Evolutionary conservation across 2,113 vertebrate genomes (phyloP).

Genomic region (Cynopterus brachyotis): DNA sequence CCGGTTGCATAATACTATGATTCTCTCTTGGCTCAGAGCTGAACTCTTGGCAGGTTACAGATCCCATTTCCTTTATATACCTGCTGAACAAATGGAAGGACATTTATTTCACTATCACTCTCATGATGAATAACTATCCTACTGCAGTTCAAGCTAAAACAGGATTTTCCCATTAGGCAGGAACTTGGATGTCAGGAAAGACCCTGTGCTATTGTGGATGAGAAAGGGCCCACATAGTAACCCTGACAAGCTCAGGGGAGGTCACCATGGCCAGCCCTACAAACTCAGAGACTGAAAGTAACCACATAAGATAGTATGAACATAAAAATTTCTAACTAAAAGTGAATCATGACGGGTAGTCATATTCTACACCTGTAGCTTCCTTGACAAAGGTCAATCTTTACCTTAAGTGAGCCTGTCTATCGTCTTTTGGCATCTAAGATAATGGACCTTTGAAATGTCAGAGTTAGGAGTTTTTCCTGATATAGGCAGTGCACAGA

Average conservation of each 20-base stretch:
- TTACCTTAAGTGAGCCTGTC: too few relatives aligned
- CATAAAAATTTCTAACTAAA: too few relatives aligned
- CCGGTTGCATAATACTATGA: fast-evolving
- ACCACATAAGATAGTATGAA: too few relatives aligned
- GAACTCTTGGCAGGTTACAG: not conserved
- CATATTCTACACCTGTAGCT: too few relatives aligned
- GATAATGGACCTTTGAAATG: too few relatives aligned
- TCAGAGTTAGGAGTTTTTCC: not conserved
- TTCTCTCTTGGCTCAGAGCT: not conserved
- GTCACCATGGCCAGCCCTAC: too few relatives aligned
- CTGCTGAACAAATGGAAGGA: not conserved
- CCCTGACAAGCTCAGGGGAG: too few relatives aligned
- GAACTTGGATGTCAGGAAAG: not conserved
- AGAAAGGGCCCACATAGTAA: too few relatives aligned
- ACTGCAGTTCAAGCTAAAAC: not conserved
- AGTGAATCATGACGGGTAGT: too few relatives aligned
- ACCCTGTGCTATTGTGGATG: not conserved
- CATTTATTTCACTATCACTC: not conserved
- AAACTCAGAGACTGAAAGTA: too few relatives aligned
- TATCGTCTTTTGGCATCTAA: too few relatives aligned
- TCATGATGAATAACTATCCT: not conserved
- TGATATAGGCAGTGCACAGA: not conserved
- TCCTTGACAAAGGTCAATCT: too few relatives aligned
- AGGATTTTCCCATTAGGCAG: not conserved
- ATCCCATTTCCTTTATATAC: not conserved